Conservation (phyloP, 37 sponge, comb jelly and placozoan genomes). For the Cladorhizidae sp. region DNA sequence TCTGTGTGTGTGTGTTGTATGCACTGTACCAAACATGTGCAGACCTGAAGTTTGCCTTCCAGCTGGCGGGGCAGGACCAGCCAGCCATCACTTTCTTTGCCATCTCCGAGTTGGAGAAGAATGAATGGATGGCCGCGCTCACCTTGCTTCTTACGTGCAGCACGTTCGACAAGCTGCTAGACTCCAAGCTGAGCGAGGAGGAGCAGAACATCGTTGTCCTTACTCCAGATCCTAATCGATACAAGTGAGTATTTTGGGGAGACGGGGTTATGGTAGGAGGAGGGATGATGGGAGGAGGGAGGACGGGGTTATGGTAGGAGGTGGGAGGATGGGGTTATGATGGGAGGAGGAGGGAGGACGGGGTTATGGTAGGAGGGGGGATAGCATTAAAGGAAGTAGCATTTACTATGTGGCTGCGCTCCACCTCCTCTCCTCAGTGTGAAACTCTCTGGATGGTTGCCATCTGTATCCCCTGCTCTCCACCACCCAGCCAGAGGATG, state of each 20-base stretch:
- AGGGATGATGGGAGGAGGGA: neutral
- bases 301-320: neutral
- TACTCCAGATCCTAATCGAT: conserved; percentile 39
- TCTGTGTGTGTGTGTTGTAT: neutral
- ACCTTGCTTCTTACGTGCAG: conserved; percentile 66
- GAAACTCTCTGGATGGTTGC: no score
- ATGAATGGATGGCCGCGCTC: conserved; percentile 89
- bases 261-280: neutral
- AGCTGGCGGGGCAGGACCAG: conserved; percentile 53
- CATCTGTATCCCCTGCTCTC: no score
- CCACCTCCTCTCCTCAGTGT: no score
- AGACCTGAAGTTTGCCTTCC: conserved; percentile 73
- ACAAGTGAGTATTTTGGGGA: conserved; percentile 47
- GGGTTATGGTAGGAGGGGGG: no score
- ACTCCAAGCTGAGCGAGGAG: conserved; percentile 64
- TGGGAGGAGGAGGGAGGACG: no score
- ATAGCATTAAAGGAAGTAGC: no score
- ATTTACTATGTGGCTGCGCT: no score
- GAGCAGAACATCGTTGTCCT: conserved; percentile 55
- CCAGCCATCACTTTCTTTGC: conserved; percentile 64
- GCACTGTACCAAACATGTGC: neutral
- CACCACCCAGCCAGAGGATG: no score
- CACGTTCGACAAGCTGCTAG: conserved; percentile 75
- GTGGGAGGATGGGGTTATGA: no score
- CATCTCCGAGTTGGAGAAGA: conserved; percentile 72